Percentiles rank a stretch among this genome's conserved stretches.
Conservation (phyloP, 1,140 invertebrate genomes). For the Diachasmimorpha longicaudata region DNA sequence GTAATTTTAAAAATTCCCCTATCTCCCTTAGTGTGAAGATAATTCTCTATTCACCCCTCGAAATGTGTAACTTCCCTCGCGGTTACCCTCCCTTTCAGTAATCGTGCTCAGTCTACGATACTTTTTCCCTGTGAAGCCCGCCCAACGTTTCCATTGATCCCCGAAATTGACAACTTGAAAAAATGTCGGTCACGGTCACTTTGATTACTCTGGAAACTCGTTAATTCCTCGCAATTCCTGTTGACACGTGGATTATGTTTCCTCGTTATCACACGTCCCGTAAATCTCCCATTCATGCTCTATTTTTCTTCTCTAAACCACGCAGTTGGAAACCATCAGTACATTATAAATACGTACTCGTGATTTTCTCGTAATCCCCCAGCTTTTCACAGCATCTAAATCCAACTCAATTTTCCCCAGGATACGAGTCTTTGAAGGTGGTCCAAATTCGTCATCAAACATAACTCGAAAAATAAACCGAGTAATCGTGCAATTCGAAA, state of each 20-base stretch:
- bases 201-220: background rate
- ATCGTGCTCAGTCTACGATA: too few relatives aligned
- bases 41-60: too few relatives aligned
- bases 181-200: background rate
- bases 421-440: background rate
- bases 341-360: background rate
- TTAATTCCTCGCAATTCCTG: background rate
- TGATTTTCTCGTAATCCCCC: background rate
- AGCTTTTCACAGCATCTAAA: background rate
- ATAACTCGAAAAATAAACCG: slow-evolving; percentile 12
- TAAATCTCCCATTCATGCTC: background rate
- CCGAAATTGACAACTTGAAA: background rate
- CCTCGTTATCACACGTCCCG: background rate
- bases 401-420: background rate
- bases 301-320: background rate
- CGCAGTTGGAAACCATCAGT: background rate
- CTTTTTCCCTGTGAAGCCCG: background rate
- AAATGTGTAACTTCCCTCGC: too few relatives aligned
- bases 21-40: too few relatives aligned
- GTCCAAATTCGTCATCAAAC: background rate
- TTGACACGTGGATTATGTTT: background rate
- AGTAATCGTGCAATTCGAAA: background rate
- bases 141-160: background rate
- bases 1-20: too few relatives aligned
- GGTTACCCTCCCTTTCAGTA: too few relatives aligned